phyloP scores from a whole-genome alignment of 2,888 invertebrate species.

The Tipula lateralis region DNA sequence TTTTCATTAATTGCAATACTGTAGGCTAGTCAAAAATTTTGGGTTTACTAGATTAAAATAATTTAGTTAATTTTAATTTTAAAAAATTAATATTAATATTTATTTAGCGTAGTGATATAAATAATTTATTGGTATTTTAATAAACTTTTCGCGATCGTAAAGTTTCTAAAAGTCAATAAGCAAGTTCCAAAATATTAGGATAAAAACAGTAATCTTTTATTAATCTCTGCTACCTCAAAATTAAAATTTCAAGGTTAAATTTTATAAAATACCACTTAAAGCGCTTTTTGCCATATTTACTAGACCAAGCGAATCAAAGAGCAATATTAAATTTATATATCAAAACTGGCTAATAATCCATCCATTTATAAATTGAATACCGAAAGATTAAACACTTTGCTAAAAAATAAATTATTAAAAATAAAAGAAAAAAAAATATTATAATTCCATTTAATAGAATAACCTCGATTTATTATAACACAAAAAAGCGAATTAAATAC shows the following conservation, averaged over 20 bases:
- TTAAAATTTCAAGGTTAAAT: not conserved
- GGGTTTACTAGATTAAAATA: too few relatives aligned
- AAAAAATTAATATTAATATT: too few relatives aligned
- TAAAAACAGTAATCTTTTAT: not conserved
- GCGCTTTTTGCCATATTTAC: not conserved
- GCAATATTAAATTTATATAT: not conserved
- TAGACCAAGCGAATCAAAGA: not conserved
- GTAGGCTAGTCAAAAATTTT: too few relatives aligned
- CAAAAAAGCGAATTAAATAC: slow-evolving; percentile 24
- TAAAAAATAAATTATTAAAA: not conserved
- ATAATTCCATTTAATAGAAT: slow-evolving; percentile 24
- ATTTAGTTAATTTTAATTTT: too few relatives aligned
- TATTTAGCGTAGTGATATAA: too few relatives aligned
- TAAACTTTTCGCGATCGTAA: too few relatives aligned
- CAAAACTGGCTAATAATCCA: not conserved
- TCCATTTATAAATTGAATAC: slow-evolving; percentile 11
- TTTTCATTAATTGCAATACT: too few relatives aligned
- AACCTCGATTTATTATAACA: slow-evolving; percentile 19
- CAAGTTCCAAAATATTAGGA: not conserved
- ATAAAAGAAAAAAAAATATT: not conserved
- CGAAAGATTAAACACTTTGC: slow-evolving; percentile 11
- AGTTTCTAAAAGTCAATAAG: too few relatives aligned
- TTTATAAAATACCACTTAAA: not conserved
- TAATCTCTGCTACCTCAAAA: not conserved
- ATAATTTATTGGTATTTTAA: too few relatives aligned